Conservation (phyloP, 2,113 vertebrate genomes). For the Phaethornis superciliosus region DNA sequence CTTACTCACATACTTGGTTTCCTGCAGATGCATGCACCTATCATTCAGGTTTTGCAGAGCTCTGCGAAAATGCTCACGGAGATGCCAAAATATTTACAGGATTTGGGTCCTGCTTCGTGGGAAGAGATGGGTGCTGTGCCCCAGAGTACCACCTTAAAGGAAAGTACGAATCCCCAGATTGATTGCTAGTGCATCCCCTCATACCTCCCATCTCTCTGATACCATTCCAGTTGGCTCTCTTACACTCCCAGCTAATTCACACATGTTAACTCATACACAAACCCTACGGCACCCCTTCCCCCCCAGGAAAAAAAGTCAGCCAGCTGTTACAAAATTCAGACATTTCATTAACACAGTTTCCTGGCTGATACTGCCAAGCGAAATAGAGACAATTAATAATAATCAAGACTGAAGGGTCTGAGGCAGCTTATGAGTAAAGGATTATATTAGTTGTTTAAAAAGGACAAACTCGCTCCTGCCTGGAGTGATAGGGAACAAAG, state of each 20-base stretch:
- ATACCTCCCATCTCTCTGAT: neutral
- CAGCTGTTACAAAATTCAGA: conserved; percentile 47
- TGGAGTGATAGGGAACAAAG: conserved; percentile 54
- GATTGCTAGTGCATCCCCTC: neutral
- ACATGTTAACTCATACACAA: neutral
- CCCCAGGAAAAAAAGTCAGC: neutral
- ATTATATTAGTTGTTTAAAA: conserved; percentile 30
- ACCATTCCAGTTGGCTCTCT: neutral
- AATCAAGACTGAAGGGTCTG: conserved; percentile 12
- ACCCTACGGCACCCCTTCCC: neutral
- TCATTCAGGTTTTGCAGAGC: neutral
- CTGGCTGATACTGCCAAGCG: conserved; percentile 29
- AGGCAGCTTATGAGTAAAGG: conserved; percentile 31
- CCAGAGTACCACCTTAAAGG: neutral
- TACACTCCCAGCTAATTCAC: neutral
- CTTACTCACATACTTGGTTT: neutral
- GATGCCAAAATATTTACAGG: neutral
- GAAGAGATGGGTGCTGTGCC: neutral
- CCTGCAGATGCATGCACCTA: neutral
- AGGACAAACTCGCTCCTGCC: conserved; percentile 36
- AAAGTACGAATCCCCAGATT: neutral
- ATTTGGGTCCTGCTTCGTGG: neutral
- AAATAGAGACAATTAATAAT: conserved; percentile 56
- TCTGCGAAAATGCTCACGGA: neutral
- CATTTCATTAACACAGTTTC: conserved; percentile 46